Evolutionary conservation across 2,113 vertebrate species (phyloP), one percentile per base, ranked within the genome.

Genomic region (Montifringilla adamsi): DNA sequence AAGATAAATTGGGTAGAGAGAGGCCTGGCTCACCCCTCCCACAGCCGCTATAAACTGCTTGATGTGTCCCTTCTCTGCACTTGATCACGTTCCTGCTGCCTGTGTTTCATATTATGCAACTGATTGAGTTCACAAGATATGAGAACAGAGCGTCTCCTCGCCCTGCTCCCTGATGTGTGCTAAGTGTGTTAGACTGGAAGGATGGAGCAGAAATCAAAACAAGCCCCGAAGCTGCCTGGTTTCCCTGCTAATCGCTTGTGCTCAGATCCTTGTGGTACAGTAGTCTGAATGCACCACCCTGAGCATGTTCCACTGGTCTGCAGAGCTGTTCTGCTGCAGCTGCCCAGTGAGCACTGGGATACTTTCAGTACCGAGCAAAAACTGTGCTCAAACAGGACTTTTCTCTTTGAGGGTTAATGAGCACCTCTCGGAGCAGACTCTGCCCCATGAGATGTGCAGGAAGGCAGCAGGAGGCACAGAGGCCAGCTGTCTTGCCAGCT

Each of bases 141-240:
- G 83, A 92, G 97, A 93, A 97, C 93, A 97, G 75, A 95, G 78
- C 5, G 94, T 95, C 86, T 95, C 90, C 56, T 64, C 22, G 68
- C 70, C 43, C 73, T 30, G 33, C 89, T 96, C 88, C 76, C 94
- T 89, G 92, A 92, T 82, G 96, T 14, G 39, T 41, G 31, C 43
- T 94, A 92, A 94, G 66, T 78, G 80, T 50, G 50, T 64, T 93
- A 73, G 70, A 59, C 39, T 67, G 87, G 82, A 70, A 95, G 72
- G 80, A 83, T 39, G 79, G 67, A 66, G 52, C 56, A 84, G 74
- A 64, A 94, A 94, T 82, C 84, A 90, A 95, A 96, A 88, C 87
- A 90, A 82, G 64, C 62, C 35, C 76, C 67, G 41, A 7, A 87
- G 90, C 58, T 2, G 33, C 76, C 23, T 77, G 72, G 14, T 76